Base-by-base conservation (phyloP, 2,888 invertebrate species). In the Ernsta delagoae region DNA sequence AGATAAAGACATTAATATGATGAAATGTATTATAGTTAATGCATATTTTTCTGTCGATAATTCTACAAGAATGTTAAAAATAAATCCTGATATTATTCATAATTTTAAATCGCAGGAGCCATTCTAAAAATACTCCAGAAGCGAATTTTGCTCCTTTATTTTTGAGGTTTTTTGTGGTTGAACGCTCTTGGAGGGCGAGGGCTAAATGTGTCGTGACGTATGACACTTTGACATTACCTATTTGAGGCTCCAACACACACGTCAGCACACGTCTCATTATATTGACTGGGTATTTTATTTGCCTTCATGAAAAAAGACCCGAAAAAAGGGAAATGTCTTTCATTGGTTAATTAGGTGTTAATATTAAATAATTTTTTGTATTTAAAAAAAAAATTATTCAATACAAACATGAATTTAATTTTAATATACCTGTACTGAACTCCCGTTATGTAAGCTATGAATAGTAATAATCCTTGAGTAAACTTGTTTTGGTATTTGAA, bases 171-270 rank as follows among this genome's bases (percentile, higher is more conserved):
- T 57, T 62, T 57, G 57, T 57, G 62, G 68, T 57, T 68, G 57
- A 68, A 48, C 39, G 68, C 62, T n/a, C 57, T 24, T 34, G 5
- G 36, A 16, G 45, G 45, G 61, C 62, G 54, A 50, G 61, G 61
- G 62, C 57, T 48, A 57, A 62, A 68, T 57, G 62, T 62, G 68
- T 68, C 62, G 62, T 68, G 68, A 68, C 31, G 68, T 68, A 62
- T 57, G 68, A 68, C 62, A 68, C 62, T 68, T 62, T 68, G 68
- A 68, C 68, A 62, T 62, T 24, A 45, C 56, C 45, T 68, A 68
- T 68, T 68, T 68, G 36, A 62, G 48, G 68, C 62, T 62, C 41
- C 48, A 57, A 57, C 57, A 61, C 62, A 68, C 68, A 68, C 56
- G 67, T 36, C 34, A 24, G 56, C 62, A 68, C 68, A 68, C 56